phyloP scores from a whole-genome alignment of 2,113 vertebrate species.

The Megaceryle maxima region DNA sequence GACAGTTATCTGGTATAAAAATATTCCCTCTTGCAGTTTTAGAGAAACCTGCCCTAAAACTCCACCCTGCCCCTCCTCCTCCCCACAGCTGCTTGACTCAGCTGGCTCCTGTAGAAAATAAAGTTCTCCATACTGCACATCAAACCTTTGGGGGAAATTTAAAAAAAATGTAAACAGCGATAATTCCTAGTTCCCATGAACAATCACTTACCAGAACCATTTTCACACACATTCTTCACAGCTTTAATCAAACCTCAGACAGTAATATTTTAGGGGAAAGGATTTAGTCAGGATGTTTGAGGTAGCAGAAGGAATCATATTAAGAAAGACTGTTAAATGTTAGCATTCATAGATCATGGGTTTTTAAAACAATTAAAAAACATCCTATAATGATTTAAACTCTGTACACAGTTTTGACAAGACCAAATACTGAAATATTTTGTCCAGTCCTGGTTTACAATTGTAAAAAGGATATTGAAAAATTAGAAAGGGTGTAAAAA shows the following conservation, averaged over 20 bases:
- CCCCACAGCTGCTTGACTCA: neutral
- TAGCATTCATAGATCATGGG: neutral
- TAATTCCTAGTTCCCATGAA: slow-evolving; percentile 47
- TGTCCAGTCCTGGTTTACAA: neutral
- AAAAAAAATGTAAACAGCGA: slow-evolving; percentile 20
- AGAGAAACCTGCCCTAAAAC: neutral
- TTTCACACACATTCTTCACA: slow-evolving; percentile 52
- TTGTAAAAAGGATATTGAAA: neutral
- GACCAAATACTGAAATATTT: neutral
- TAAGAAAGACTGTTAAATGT: neutral
- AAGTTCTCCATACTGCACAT: neutral
- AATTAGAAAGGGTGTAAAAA: neutral
- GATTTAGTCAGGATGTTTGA: neutral
- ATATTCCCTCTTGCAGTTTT: neutral
- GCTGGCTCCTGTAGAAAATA: neutral
- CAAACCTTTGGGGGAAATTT: neutral
- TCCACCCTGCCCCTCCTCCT: neutral
- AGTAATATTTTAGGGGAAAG: slow-evolving; percentile 5
- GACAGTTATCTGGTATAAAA: neutral
- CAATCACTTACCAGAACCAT: slow-evolving; percentile 27
- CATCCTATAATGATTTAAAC: neutral
- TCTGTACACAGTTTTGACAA: neutral
- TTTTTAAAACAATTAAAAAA: neutral
- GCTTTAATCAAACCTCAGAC: slow-evolving; percentile 26
- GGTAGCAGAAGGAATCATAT: neutral